Base-by-base conservation (phyloP, 2,888 invertebrate species). In the Stenodema calcarata region DNA sequence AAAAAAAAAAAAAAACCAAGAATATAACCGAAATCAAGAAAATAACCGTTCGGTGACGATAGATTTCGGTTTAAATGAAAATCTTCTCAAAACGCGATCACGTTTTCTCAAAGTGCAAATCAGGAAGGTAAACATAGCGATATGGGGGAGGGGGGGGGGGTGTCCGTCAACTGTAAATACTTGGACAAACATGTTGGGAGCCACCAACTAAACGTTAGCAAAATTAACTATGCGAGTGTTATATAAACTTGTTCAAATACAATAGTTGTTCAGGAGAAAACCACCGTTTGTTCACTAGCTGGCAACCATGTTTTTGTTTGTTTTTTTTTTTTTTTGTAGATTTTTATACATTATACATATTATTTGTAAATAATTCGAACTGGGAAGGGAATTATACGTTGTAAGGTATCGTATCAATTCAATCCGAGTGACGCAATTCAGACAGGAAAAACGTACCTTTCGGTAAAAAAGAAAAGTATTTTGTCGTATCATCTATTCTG, bases 121-220 rank as follows among this genome's bases (percentile, higher is more conserved):
- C n/a, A 16, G 35, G 73, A 18, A 44, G 44, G 78, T 78, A 78
- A 78, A 78, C 78, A 78, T 78, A 78, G 78, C 78, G 78, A 78
- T 44, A 78, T 44, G 78, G 23, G 9, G 23, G 50, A n/a, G 50
- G 50, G n/a, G 1, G 23, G 18, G 6, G 18, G 6, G 23, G 0
- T 23, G 16, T 78, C 44, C 44, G 44, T 78, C 27, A 44, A 23
- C 7, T 62, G 0, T 75, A 78, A 41, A 78, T 23, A 18, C 3
- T 78, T 76, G 28, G 41, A 76, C 27, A 78, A 44, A 78, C 23
- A 44, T 6, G n/a, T n/a, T n/a, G n/a, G 42, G 44, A 23, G 23
- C 18, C 23, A 23, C 23, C 41, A 41, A 35, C 41, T 35, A 76
- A 62, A 42, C 78, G 44, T 78, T 44, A 78, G 78, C 78, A 78